phyloP scores from a whole-genome alignment of 2,797 vertebrate genomes.

The Tokudaia tokunoshimensis region DNA sequence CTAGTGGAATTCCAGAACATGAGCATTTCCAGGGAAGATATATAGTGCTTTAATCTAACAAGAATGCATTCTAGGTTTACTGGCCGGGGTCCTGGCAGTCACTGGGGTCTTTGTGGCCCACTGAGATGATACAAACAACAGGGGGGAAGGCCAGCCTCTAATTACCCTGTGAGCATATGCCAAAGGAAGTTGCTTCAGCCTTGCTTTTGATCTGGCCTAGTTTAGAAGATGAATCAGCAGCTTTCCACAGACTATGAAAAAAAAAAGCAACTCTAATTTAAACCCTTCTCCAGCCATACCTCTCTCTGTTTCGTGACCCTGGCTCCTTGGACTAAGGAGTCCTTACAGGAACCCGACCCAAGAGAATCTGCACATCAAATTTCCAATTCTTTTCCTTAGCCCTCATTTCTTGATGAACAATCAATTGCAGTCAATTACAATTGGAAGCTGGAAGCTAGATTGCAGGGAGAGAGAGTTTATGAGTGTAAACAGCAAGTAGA shows the following conservation, averaged over 20 bases:
- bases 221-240: slow-evolving; percentile 80
- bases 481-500: not conserved
- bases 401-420: slow-evolving; percentile 47
- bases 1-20: not conserved
- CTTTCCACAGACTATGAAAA: slow-evolving; percentile 1
- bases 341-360: slow-evolving; percentile 43
- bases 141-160: not conserved
- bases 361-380: not conserved
- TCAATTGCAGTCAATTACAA: slow-evolving; percentile 33
- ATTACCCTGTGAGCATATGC: slow-evolving; percentile 22
- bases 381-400: slow-evolving; percentile 38
- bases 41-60: slow-evolving; percentile 17
- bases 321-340: not conserved
- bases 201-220: slow-evolving; percentile 74
- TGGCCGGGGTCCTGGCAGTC: not conserved
- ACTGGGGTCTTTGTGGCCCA: not conserved
- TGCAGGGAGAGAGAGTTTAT: not conserved
- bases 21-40: not conserved
- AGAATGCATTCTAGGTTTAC: not conserved
- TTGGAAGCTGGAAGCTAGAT: not conserved
- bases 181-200: slow-evolving; percentile 42
- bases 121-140: not conserved
- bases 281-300: slow-evolving; percentile 22
- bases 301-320: not conserved
- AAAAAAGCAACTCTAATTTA: slow-evolving; percentile 63